Percentiles rank a stretch among this genome's conserved stretches.
These are phyloP conservation scores for Stomatorhinus walkeri DNA, from an alignment of 2,797 vertebrate genomes.

Conservation along the genomic window DNA sequence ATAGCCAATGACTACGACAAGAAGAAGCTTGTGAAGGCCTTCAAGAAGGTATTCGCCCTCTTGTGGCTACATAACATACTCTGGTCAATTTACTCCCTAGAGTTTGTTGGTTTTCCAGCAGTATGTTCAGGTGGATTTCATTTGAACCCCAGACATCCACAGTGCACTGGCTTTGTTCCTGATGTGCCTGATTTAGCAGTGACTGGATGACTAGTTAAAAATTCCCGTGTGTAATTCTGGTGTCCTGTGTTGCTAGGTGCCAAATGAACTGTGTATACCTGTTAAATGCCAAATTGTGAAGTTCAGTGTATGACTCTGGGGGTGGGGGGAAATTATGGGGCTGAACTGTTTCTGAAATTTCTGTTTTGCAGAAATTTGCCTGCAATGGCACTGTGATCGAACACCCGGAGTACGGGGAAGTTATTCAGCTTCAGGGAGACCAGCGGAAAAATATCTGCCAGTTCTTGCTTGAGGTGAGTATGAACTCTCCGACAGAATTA, in stretches of 20 bases:
- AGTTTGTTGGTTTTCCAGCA: background rate
- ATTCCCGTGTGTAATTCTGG: background rate
- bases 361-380: conserved; percentile 65
- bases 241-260: background rate
- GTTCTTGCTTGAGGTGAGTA: conserved; percentile 71
- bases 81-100: too few relatives aligned
- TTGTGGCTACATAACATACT: background rate
- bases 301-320: background rate
- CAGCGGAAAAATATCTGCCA: conserved; percentile 76
- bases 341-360: background rate
- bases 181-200: background rate
- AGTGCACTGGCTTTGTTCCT: background rate
- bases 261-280: background rate
- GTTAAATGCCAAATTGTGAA: background rate
- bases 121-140: background rate
- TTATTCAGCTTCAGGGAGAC: conserved; percentile 75
- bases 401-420: conserved; percentile 75
- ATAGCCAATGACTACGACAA: conserved; percentile 78
- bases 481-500: background rate
- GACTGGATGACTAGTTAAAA: background rate
- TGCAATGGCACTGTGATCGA: conserved; percentile 78
- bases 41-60: conserved; percentile 63
- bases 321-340: background rate
- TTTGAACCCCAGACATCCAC: background rate
- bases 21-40: conserved; percentile 77